A percentile compares a stretch with the other conserved stretches of the same genome.
These are phyloP conservation scores for Solea solea DNA, from an alignment of 2,113 vertebrate genomes.

Conservation along the genomic window DNA sequence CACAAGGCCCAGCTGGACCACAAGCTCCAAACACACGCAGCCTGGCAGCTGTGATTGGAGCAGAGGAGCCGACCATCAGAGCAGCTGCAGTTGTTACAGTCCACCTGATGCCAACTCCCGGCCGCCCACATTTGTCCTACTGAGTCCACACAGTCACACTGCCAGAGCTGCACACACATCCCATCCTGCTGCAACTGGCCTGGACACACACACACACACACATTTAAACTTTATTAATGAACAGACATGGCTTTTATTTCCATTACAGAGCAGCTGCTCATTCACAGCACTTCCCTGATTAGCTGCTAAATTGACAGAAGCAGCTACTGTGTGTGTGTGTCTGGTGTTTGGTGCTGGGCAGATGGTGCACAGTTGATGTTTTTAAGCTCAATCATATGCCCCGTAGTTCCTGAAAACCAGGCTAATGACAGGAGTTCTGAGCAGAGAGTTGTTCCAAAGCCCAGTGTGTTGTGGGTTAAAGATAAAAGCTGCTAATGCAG, in stretches of 20 bases:
- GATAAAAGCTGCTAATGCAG: neutral
- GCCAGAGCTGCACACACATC: conserved; percentile 80
- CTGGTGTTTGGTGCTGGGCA: neutral
- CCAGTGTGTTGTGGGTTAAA: no score
- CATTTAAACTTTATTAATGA: neutral
- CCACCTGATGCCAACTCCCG: conserved; percentile 80
- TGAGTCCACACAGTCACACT: conserved; percentile 87
- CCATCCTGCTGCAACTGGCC: conserved; percentile 86
- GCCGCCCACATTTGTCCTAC: conserved; percentile 85
- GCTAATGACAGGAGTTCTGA: neutral
- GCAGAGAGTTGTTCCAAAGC: no score
- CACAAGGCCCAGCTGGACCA: conserved; percentile 90
- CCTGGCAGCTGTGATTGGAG: conserved; percentile 77
- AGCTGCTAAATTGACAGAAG: neutral
- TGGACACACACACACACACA: conserved; percentile 44
- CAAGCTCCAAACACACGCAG: conserved; percentile 84
- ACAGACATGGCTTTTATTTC: neutral
- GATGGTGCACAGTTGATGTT: neutral
- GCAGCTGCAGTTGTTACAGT: conserved; percentile 89
- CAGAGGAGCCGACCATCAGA: conserved; percentile 81
- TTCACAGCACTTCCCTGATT: neutral
- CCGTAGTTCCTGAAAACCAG: neutral
- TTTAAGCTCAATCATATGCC: neutral
- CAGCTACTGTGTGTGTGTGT: neutral
- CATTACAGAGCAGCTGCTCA: neutral